Evolutionary conservation across 92 coral and sea anemone genomes (phyloP), one percentile per base, ranked within the genome.

Genomic region (Zoanthus solanderi): DNA sequence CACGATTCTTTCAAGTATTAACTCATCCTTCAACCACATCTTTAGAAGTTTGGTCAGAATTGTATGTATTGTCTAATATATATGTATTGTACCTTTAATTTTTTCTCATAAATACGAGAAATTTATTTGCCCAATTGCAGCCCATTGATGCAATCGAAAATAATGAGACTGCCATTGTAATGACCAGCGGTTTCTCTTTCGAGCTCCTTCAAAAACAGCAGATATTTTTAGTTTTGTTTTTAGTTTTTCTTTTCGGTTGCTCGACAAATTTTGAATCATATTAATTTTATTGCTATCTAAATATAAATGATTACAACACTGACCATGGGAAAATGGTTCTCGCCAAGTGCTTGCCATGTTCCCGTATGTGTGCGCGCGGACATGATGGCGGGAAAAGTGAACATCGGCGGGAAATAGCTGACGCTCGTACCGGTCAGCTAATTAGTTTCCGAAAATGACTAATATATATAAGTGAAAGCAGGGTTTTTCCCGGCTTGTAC

Each of bases 361-460:
- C 89, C 29, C 67, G 89, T 86, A 85, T 42, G 57, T 45, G 30
- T 46, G 61, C 68, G 42, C 29, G 2, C 68, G 34, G 46, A 30
- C 7, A 0, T 0, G 4, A 0, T 77, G 85, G 92, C 89, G 92
- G 88, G 92, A 89, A 76, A 89, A 63, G n/a, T 52, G 14, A 17
- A 15, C 23, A 67, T 87, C 65, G 80, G 80, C 83, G 82, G 82
- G 82, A 77, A 77, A 53, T 14, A 53, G 16, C 18, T 53, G 67
- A 29, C 82, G 47, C 82, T 67, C 82, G 82, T 66, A 13, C 82
- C 18, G 3, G 12, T 58, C 67, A 30, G 47, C 48, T 52, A 3
- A 28, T 7, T 28, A 29, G 11, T 15, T 45, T 3, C 2, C 28
- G 30, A 6, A 29, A 52, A 63, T 17, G 69, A 17, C 10, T 47